A percentile compares a stretch with the other conserved stretches of the same genome.
Conservation (phyloP, 2,888 invertebrate genomes). For the Tenthredo amoena region DNA sequence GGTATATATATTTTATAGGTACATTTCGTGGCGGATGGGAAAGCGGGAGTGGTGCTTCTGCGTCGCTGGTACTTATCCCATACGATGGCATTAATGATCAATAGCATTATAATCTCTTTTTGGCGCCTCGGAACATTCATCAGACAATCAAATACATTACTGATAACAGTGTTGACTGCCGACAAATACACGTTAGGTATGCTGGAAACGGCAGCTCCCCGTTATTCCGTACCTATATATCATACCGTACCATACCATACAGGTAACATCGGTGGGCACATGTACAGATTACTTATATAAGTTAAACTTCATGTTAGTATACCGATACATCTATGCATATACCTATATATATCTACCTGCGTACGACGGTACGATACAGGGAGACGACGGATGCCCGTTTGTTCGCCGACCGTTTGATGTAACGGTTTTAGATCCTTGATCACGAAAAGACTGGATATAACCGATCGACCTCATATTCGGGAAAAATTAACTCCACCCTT, state of each 20-base stretch:
- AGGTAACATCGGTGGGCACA: background rate
- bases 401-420: slow-evolving; percentile 38
- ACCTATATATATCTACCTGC: background rate
- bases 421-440: slow-evolving; percentile 50
- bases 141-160: slow-evolving; percentile 52
- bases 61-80: slow-evolving; percentile 42
- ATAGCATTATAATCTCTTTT: slow-evolving; percentile 55
- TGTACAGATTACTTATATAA: slow-evolving; percentile 3
- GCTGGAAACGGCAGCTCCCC: background rate
- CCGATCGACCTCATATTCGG: slow-evolving; percentile 16
- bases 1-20: background rate
- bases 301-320: background rate
- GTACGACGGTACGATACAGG: background rate
- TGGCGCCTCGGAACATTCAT: slow-evolving; percentile 51
- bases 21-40: background rate
- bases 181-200: slow-evolving; percentile 43
- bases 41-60: background rate
- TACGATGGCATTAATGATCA: slow-evolving; percentile 52
- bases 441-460: background rate
- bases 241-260: background rate
- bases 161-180: slow-evolving; percentile 47
- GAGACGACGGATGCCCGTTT: background rate
- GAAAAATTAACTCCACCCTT: background rate
- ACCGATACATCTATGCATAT: background rate
- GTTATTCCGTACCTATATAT: background rate